phyloP scores from a whole-genome alignment of 1,140 invertebrate genomes.

The Trachymyrmex septentrionalis region DNA sequence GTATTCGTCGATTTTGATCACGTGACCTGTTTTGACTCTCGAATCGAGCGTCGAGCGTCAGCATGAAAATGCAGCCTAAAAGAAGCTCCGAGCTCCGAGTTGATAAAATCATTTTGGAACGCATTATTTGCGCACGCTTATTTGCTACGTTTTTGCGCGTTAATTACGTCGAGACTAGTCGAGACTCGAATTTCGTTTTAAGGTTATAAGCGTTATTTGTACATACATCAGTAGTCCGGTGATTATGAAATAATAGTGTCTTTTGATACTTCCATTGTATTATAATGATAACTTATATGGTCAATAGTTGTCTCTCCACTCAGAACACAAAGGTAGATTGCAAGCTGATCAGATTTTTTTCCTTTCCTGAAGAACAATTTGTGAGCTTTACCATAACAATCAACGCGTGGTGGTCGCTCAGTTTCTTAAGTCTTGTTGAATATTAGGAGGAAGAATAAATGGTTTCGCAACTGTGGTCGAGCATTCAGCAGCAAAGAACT shows the following conservation, averaged over 20 bases:
- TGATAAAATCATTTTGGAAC: too few relatives aligned
- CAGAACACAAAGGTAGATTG: conserved; percentile 68
- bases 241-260: not conserved
- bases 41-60: too few relatives aligned
- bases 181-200: not conserved
- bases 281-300: conserved; percentile 67
- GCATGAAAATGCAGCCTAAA: too few relatives aligned
- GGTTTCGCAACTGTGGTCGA: conserved; percentile 67
- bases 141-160: too few relatives aligned
- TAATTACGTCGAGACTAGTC: too few relatives aligned
- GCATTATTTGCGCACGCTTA: too few relatives aligned
- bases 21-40: too few relatives aligned
- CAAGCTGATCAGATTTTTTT: conserved; percentile 64
- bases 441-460: conserved; percentile 63
- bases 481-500: not conserved
- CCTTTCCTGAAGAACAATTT: conserved; percentile 68
- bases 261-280: not conserved
- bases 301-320: conserved; percentile 60
- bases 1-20: too few relatives aligned
- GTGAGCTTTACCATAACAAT: conserved; percentile 53
- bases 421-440: not conserved
- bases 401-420: not conserved
- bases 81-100: too few relatives aligned
- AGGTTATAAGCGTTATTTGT: conserved; percentile 20
- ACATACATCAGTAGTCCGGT: not conserved